Evolutionary conservation across 35 echinoderm and acorn worm genomes (phyloP).

Genomic region (Chiridota heheva): DNA sequence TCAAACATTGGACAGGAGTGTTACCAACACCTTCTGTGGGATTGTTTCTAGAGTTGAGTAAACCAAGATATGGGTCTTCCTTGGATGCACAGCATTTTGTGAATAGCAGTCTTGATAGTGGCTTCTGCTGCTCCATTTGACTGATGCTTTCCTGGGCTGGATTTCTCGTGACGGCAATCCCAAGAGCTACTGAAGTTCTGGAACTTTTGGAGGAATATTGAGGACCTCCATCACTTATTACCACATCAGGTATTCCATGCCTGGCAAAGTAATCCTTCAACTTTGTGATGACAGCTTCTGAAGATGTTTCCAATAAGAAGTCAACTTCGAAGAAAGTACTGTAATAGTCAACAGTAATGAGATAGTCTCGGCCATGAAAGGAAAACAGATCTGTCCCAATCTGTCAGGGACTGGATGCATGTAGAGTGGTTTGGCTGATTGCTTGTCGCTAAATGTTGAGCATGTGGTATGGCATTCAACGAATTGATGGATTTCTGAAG

Average conservation of each 20-base stretch:
- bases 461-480: too few species aligned
- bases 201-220: constrained; percentile 10
- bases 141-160: background rate
- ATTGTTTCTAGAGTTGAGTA: background rate
- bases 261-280: constrained; percentile 12
- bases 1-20: background rate
- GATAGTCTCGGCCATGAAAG: constrained; percentile 5
- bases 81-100: background rate
- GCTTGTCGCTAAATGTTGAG: background rate
- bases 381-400: constrained; percentile 12
- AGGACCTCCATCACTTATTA: constrained; percentile 19
- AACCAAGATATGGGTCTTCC: constrained; percentile 12
- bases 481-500: too few species aligned
- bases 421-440: background rate
- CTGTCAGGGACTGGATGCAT: constrained; percentile 16
- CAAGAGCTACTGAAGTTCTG: background rate
- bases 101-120: background rate
- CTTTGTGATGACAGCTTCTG: background rate
- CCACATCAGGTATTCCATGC: constrained; percentile 14
- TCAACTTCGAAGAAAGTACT: constrained; percentile 12
- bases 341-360: constrained; percentile 15
- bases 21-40: background rate
- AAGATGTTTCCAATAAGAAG: background rate
- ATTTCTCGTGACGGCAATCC: background rate
- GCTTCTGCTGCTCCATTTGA: constrained; percentile 14